Evolutionary conservation across 1,140 invertebrate species (phyloP).

Genomic region (Zaprionus vittiger): DNA sequence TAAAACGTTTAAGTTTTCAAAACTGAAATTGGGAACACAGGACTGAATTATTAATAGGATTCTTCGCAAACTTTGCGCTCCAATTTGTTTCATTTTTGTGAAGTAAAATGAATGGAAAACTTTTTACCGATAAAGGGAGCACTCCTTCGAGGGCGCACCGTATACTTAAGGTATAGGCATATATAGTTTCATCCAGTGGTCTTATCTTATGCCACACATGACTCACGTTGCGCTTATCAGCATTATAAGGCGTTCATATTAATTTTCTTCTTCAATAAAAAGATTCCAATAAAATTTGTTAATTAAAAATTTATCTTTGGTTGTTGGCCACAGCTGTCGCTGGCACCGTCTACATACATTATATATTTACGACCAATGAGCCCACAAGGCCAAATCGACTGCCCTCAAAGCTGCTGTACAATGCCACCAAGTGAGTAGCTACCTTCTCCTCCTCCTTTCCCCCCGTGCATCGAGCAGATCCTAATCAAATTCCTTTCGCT

Average conservation of each 20-base stretch:
- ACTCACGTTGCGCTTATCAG: not conserved
- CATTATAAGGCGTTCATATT: slow-evolving; percentile 2
- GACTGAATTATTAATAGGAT: not conserved
- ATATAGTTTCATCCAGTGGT: not conserved
- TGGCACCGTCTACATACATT: slow-evolving; percentile 80
- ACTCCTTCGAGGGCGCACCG: not conserved
- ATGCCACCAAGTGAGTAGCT: slow-evolving; percentile 81
- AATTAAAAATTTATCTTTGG: slow-evolving; percentile 47
- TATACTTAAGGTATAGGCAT: not conserved
- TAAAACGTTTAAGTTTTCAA: slow-evolving; percentile 3
- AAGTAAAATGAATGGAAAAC: not conserved
- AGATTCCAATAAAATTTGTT: slow-evolving; percentile 5
- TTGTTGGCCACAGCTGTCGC: slow-evolving; percentile 67
- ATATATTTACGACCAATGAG: slow-evolving; percentile 80
- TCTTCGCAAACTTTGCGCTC: not conserved
- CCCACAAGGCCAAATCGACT: slow-evolving; percentile 70
- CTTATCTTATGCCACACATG: not conserved
- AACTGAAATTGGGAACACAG: not conserved
- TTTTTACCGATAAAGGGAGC: not conserved
- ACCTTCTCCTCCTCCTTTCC: not conserved
- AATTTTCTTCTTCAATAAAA: slow-evolving; percentile 11
- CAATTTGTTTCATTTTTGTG: not conserved
- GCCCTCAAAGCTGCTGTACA: slow-evolving; percentile 78
- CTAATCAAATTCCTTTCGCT: not conserved
- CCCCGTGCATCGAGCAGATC: not conserved